A percentile compares a stretch with the other conserved stretches of the same genome.
Conservation (phyloP, 2,888 invertebrate species). For the Deroplatys truncata region DNA sequence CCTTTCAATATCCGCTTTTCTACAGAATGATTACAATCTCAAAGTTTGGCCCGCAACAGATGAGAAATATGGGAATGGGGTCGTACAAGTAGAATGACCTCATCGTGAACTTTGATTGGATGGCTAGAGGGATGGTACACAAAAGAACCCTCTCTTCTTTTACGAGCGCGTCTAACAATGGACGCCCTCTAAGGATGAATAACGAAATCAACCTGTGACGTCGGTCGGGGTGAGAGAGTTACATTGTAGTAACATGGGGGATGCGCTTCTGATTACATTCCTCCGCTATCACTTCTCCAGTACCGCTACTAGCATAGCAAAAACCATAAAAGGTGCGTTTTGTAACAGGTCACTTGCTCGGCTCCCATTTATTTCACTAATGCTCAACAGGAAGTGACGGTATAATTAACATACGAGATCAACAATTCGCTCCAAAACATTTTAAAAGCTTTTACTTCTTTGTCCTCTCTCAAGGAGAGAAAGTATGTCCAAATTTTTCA, state of each 20-base stretch:
- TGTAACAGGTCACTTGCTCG: background rate
- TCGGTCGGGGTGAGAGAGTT: background rate
- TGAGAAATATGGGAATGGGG: background rate
- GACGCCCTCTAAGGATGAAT: background rate
- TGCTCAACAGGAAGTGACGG: background rate
- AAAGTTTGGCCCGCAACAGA: background rate
- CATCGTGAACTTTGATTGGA: background rate
- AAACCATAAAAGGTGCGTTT: background rate
- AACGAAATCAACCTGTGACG: background rate
- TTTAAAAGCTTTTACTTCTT: too few species aligned
- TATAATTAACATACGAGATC: too few species aligned
- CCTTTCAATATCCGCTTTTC: background rate
- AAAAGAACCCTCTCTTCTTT: background rate
- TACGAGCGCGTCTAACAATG: background rate
- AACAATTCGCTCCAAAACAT: too few species aligned
- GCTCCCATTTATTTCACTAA: background rate
- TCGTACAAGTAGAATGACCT: background rate
- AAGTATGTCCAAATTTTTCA: too few species aligned
- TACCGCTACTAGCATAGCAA: too few species aligned
- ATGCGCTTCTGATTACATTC: background rate
- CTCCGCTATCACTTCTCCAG: background rate
- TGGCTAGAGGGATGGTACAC: background rate
- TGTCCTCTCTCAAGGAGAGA: too few species aligned
- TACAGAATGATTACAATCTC: background rate
- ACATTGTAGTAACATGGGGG: background rate